These are phyloP conservation scores for Enoplosus armatus DNA, from an alignment of 2,797 vertebrate genomes.

Conservation along the genomic window DNA sequence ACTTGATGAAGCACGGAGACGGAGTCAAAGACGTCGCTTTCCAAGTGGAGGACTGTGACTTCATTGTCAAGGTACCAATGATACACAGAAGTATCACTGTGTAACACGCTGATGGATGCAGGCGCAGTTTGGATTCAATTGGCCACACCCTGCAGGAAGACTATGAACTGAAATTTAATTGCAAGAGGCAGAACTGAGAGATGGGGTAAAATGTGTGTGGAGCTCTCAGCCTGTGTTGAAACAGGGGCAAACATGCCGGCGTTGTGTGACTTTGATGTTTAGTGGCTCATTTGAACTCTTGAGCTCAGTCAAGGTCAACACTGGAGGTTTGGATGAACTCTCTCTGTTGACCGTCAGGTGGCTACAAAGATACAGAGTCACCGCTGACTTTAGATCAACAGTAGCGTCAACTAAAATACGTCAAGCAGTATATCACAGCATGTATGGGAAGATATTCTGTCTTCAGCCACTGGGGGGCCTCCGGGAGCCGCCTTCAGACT, in stretches of 20 bases:
- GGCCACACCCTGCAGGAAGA: neutral
- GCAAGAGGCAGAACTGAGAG: neutral
- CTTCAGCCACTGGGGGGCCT: slow-evolving; percentile 64
- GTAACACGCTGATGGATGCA: neutral
- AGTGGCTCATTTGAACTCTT: slow-evolving; percentile 24
- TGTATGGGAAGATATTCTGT: slow-evolving; percentile 10
- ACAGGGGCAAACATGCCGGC: slow-evolving; percentile 41
- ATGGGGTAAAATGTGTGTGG: neutral
- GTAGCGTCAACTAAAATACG: neutral
- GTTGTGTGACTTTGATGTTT: slow-evolving; percentile 30
- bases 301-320: slow-evolving; percentile 47
- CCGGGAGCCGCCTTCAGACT: slow-evolving; percentile 3
- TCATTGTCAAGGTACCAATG: slow-evolving; percentile 84
- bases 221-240: slow-evolving; percentile 34
- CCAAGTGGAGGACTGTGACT: slow-evolving; percentile 89
- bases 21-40: slow-evolving; percentile 88
- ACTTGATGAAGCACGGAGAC: slow-evolving; percentile 87
- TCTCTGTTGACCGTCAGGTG: slow-evolving; percentile 25
- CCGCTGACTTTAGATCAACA: neutral
- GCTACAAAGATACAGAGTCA: slow-evolving; percentile 11
- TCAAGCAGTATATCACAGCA: neutral
- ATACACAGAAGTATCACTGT: neutral
- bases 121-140: neutral
- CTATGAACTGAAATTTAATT: neutral
- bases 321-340: slow-evolving; percentile 28